Evolutionary conservation across 2,797 vertebrate species (phyloP), one percentile per base, ranked within the genome.

Genomic region (Bovichtus diacanthus): DNA sequence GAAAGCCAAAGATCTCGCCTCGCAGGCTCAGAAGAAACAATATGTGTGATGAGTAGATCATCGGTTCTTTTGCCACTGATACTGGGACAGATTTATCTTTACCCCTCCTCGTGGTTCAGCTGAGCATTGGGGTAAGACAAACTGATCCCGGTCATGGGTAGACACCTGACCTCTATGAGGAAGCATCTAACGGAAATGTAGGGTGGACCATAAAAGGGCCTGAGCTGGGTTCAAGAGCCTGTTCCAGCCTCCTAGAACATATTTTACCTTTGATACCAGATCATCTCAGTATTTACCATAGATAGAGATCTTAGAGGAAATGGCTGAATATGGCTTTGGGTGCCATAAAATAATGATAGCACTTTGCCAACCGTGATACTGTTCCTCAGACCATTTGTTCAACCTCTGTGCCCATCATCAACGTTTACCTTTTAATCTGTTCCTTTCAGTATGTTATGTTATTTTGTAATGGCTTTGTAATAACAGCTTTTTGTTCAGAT

Each of bases 1-100:
- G 91, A 99, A 98, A 86, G 98, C 98, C 73, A 99, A 98, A 95
- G 98, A 95, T 92, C 92, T 99, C 25, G 98, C 98, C 0, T 97
- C 95, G 80, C 97, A 99, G 72, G 97, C 97, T 23, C 97, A 97
- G 88, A 96, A 99, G 94, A 96, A 97, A 90, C 97, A 98, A 81
- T 98, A 95, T 0, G 96, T 97, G 49, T 98, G 93, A 97, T 1
- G 36, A 72, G 11, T 1, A 21, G 36, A 47, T 54, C 41, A 27
- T 8, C 1, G 13, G 21, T 64, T 80, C 46, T 60, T 61, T 65
- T 47, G 46, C 56, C 55, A 74, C 71, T 55, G 73, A 78, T n/a
- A 38, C 68, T 21, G 46, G 74, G 73, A 85, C 86, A 58, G 66
- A 71, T 82, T 62, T 66, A 7, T 75, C 60, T 80, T 66, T 4